Base-by-base conservation (phyloP, 2,797 vertebrate genomes). In the Falco columbarius region DNA sequence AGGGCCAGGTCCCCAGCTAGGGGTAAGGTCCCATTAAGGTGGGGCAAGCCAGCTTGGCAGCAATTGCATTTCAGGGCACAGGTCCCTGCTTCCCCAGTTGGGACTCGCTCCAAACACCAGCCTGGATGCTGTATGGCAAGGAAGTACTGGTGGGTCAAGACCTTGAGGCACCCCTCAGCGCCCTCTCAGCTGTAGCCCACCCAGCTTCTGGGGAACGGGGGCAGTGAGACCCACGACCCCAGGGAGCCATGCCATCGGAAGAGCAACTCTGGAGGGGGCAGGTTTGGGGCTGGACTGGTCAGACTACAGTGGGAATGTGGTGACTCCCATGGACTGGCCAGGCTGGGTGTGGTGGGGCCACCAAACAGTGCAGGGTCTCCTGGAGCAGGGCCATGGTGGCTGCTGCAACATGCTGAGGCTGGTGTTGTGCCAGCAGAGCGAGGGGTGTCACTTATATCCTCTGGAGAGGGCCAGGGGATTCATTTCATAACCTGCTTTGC, bases 201-300 rank as follows among this genome's bases (percentile, higher is more conserved):
- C 6, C 59, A 62, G n/a, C 34, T 51, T 20, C n/a, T 40, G 47
- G 22, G 42, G 21, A 67, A 7, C 36, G 27, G 40, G 22, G 27
- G 23, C 5, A 0, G 0, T 27, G 30, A 74, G 44, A 75, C 23
- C 16, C 11, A 8, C 0, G 1, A 12, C 21, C 17, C 38, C 16
- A 4, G 6, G 19, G 19, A 62, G 29, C 30, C 7, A 0, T 5
- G 7, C 5, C 8, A 0, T 12, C 0, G 1, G 59, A 42, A 21
- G 14, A 68, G 23, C 7, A 19, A 58, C 55, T 63, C 21, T 34
- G n/a, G 29, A 51, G 3, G 12, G 9, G 10, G 9, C 30, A 20
- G 54, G 2, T 56, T 61, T 87, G 70, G 14, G 54, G 27, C 40
- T 75, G 54, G 19, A 22, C n/a, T 58, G 67, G 3, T 42, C 17